Base-by-base conservation (phyloP, 1,140 invertebrate genomes). In the Drosophila carrolli region DNA sequence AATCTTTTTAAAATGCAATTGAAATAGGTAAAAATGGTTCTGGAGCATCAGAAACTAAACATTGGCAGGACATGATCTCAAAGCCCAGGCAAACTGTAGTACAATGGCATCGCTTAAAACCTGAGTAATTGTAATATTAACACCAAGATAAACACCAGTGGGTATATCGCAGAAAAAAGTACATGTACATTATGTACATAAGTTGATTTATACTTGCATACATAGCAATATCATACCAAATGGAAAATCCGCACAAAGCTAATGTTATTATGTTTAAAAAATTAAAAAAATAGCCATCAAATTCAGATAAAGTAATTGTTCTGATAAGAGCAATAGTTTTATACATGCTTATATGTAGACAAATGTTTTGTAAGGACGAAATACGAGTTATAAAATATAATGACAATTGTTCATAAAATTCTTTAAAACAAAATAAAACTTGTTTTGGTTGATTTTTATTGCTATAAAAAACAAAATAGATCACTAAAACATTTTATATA, bases 11-110 rank as follows among this genome's bases (percentile, higher is more conserved):
- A 40, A 29, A 32, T 48, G 35, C 32, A 37, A 19, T 48, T 41
- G 5, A 10, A 35, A 29, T 41, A 41, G 97, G 97, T 47, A 97
- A 98, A 93, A 98, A 97, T 81, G 97, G 97, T 14, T 97, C 96
- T 19, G 97, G 97, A 5, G 97, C 97, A 9, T 96, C 96, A 11
- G 97, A 98, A 92, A 97, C 97, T 1, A 98, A 98, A 92, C 97
- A 98, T 90, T 98, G 97, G 97, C 97, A 97, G 85, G 97, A 98
- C 90, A 98, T 98, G 98, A 98, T 98, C 65, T 98, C 97, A 38
- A 98, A 98, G 91, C 97, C 98, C 2, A 93, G 97, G 66, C 97
- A 98, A 93, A 97, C 96, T 59, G 97, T 98, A 66, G 96, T 98
- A 7, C 97, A 97, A 82, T 98, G 97, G 97, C 97, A 98, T 92